phyloP scores from a whole-genome alignment of 2,113 vertebrate species.

The Paramormyrops kingsleyae region DNA sequence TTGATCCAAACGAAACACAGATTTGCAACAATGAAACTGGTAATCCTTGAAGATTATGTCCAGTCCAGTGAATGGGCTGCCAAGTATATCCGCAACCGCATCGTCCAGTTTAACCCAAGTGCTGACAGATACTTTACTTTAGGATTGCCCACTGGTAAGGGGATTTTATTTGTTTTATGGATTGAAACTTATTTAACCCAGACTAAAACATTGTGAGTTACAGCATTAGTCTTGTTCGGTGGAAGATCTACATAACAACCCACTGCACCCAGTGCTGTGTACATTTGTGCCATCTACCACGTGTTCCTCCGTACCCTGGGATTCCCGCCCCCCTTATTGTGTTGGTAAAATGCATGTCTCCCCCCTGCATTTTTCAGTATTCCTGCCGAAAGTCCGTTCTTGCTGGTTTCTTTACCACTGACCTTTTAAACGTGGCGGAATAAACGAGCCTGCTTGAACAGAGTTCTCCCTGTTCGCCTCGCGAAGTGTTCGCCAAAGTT shows the following conservation, averaged over 20 bases:
- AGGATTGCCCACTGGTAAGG: slow-evolving; percentile 85
- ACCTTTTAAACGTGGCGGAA: neutral
- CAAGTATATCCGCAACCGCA: slow-evolving; percentile 91
- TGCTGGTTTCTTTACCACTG: neutral
- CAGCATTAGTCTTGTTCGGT: neutral
- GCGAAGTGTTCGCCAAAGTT: too few species aligned
- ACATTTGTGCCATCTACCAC: too few species aligned
- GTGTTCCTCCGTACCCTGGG: too few species aligned
- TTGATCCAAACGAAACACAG: neutral
- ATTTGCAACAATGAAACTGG: slow-evolving; percentile 74
- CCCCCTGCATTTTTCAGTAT: neutral
- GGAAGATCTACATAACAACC: neutral
- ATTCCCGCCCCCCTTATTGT: neutral
- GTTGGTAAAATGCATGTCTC: neutral
- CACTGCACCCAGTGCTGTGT: neutral
- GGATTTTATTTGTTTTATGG: neutral
- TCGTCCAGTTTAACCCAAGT: slow-evolving; percentile 80
- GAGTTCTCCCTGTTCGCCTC: neutral
- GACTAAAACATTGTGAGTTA: neutral
- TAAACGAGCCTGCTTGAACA: neutral
- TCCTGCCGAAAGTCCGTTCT: neutral
- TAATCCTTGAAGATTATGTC: slow-evolving; percentile 91
- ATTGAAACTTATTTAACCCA: neutral
- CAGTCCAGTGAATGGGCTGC: slow-evolving; percentile 94
- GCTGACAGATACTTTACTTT: slow-evolving; percentile 80